phyloP scores from a whole-genome alignment of 1,140 invertebrate species.

The Mactra quadrangularis region DNA sequence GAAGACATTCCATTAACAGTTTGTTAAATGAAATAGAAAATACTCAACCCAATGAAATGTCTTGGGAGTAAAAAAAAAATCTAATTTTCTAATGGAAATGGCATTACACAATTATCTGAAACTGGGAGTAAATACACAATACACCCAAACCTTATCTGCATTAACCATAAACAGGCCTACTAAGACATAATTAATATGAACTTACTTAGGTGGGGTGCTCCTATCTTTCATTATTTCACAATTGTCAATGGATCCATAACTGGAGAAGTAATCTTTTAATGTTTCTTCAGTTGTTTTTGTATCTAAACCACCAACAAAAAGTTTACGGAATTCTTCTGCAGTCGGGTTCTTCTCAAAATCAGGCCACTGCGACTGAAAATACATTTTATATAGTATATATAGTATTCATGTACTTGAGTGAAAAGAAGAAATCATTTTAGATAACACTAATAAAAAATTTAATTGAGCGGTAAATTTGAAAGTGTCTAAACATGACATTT shows the following conservation, averaged over 20 bases:
- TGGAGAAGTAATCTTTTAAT: constrained; percentile 95
- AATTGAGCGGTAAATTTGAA: neutral
- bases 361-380: constrained; percentile 47
- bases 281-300: constrained; percentile 93
- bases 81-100: too few species aligned
- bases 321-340: constrained; percentile 74
- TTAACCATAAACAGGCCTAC: too few species aligned
- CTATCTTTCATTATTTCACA: constrained; percentile 99
- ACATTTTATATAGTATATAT: neutral
- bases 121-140: too few species aligned
- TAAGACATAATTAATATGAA: too few species aligned
- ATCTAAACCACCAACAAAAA: constrained; percentile 92
- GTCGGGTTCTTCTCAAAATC: constrained; percentile 64
- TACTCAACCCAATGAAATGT: too few species aligned
- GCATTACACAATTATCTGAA: too few species aligned
- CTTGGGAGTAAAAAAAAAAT: too few species aligned
- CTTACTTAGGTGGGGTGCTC: constrained; percentile 81
- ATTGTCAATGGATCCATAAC: constrained; percentile 99
- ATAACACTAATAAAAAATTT: neutral
- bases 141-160: too few species aligned
- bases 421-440: neutral
- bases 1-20: too few species aligned
- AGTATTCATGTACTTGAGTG: neutral
- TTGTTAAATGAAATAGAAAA: too few species aligned
- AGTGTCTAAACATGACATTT: neutral